phyloP scores from a whole-genome alignment of 2,113 vertebrate genomes.

The Guaruba guarouba region DNA sequence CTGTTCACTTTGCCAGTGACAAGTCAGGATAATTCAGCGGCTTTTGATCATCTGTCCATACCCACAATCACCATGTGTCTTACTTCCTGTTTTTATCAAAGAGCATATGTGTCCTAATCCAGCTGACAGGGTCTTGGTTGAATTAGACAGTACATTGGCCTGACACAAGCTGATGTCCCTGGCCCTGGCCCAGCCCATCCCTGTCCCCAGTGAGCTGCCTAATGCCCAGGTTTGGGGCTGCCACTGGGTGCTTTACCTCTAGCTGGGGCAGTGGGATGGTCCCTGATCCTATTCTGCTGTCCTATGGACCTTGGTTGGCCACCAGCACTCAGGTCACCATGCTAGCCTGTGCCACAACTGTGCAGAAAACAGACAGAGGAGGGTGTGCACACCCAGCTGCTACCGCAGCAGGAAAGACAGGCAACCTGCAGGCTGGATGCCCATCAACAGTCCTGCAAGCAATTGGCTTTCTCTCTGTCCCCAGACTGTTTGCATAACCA shows the following conservation, averaged over 20 bases:
- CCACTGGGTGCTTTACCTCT: not conserved
- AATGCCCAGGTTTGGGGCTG: not conserved
- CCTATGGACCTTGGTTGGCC: fast-evolving
- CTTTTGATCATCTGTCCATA: not conserved
- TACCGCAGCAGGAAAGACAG: too few species aligned
- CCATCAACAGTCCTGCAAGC: not conserved
- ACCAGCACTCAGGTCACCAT: not conserved
- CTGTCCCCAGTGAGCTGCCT: not conserved
- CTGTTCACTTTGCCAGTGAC: not conserved
- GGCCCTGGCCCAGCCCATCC: not conserved
- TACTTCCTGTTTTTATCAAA: not conserved
- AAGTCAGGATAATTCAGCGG: not conserved
- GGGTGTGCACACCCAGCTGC: not conserved
- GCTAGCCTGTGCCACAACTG: not conserved
- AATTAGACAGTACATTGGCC: not conserved
- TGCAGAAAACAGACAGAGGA: not conserved
- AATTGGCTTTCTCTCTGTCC: not conserved
- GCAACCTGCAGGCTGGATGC: not conserved
- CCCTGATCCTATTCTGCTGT: not conserved
- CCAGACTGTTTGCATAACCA: not conserved
- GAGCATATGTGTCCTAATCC: not conserved
- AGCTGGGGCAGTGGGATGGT: not conserved
- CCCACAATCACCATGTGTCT: not conserved
- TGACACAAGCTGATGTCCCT: not conserved
- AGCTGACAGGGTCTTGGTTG: not conserved